Evolutionary conservation across 92 coral and sea anemone species (phyloP).

Genomic region (Epizoanthus rinbou): DNA sequence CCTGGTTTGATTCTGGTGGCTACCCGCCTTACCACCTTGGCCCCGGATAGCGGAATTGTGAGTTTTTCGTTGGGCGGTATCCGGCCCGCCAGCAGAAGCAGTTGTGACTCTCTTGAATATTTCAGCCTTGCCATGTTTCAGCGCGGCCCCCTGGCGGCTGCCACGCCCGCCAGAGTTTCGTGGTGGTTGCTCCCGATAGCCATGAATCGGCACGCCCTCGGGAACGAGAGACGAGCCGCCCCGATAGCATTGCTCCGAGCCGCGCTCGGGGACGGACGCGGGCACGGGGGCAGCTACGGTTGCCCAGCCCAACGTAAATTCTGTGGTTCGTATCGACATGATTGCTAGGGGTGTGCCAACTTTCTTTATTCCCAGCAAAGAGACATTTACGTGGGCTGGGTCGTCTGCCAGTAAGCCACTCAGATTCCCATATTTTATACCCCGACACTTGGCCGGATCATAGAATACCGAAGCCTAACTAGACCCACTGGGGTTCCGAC

Average conservation of each 20-base stretch:
- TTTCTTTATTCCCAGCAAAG: constrained; percentile 17
- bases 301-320: constrained; percentile 12
- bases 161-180: constrained; percentile 21
- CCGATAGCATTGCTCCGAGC: constrained; percentile 20
- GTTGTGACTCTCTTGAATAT: constrained; percentile 11
- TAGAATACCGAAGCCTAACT: background rate
- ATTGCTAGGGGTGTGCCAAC: constrained; percentile 19
- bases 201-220: constrained; percentile 20
- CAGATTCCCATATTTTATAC: constrained; percentile 11
- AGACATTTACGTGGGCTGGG: constrained; percentile 19
- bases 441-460: constrained; percentile 18
- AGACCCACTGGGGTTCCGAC: constrained; percentile 10
- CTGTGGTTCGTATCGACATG: constrained; percentile 19
- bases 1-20: constrained; percentile 19
- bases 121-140: constrained; percentile 18
- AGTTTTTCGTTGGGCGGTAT: constrained; percentile 18
- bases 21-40: constrained; percentile 20
- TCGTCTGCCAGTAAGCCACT: constrained; percentile 19
- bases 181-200: constrained; percentile 20
- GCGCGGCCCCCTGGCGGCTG: constrained; percentile 23
- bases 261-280: constrained; percentile 23
- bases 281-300: constrained; percentile 22
- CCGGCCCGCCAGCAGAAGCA: constrained; percentile 22
- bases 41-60: constrained; percentile 20
- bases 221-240: constrained; percentile 21